These are phyloP conservation scores for Agriopis aurantiaria DNA, from an alignment of 2,888 invertebrate species.

Conservation along the genomic window DNA sequence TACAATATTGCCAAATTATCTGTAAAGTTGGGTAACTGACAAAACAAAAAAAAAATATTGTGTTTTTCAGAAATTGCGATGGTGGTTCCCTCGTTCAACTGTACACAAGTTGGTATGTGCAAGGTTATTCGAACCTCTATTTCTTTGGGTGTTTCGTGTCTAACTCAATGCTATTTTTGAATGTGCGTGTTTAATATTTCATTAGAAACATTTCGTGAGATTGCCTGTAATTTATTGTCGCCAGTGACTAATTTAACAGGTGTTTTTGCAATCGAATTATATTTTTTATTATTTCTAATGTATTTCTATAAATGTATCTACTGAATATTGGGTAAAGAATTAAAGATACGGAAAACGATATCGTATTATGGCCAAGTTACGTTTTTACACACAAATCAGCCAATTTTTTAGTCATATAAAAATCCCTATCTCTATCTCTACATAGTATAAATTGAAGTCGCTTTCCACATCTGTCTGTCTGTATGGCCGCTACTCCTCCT, in stretches of 20 bases:
- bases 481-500: no score
- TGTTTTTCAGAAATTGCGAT: neutral
- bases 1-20: neutral
- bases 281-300: neutral
- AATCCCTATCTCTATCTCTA: no score
- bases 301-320: neutral
- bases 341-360: neutral
- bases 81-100: neutral
- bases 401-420: no score
- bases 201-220: constrained; percentile 27
- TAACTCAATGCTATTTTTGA: constrained; percentile 39
- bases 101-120: neutral
- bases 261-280: constrained; percentile 4
- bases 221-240: constrained; percentile 57
- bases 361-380: neutral
- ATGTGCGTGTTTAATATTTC: constrained; percentile 39
- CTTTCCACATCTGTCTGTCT: no score
- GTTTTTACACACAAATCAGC: no score
- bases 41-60: neutral
- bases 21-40: neutral
- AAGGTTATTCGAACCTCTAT: constrained; percentile 31
- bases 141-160: constrained; percentile 33
- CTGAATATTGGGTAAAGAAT: neutral
- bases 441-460: no score
- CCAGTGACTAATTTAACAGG: constrained; percentile 7